phyloP scores from a whole-genome alignment of 1,140 invertebrate species.

The Elysia chlorotica region DNA sequence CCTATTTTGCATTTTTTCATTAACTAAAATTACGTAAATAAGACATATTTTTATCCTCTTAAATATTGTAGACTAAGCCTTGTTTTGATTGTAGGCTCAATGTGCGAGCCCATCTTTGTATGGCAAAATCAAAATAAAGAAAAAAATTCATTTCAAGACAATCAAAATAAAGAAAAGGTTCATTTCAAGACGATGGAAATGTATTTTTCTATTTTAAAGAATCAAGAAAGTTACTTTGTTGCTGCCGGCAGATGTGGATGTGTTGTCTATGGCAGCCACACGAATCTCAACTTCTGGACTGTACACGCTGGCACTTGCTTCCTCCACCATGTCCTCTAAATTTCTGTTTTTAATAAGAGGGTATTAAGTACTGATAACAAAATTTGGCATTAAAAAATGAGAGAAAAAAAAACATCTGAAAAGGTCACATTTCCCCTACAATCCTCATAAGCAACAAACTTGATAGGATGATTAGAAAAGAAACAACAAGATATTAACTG shows the following conservation, averaged over 20 bases:
- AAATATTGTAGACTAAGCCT: background rate
- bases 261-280: slow-evolving; percentile 69
- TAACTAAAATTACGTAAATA: background rate
- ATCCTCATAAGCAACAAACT: no score
- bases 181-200: no score
- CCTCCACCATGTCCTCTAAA: slow-evolving; percentile 67
- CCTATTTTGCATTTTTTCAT: background rate
- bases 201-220: no score
- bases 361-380: background rate
- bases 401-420: background rate
- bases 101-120: no score
- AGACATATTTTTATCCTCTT: background rate
- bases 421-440: no score
- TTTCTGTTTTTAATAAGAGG: no score
- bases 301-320: slow-evolving; percentile 72
- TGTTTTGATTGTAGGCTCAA: background rate
- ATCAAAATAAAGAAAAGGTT: no score
- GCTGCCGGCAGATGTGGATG: slow-evolving; percentile 31
- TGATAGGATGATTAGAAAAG: no score
- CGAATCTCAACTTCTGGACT: slow-evolving; percentile 74
- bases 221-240: slow-evolving; percentile 43
- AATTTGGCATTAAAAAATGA: background rate
- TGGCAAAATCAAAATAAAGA: no score
- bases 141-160: no score
- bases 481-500: no score